A percentile compares a stretch with the other conserved stretches of the same genome.
phyloP scores from a whole-genome alignment of 2,113 vertebrate species.

The Lycaon pictus region DNA sequence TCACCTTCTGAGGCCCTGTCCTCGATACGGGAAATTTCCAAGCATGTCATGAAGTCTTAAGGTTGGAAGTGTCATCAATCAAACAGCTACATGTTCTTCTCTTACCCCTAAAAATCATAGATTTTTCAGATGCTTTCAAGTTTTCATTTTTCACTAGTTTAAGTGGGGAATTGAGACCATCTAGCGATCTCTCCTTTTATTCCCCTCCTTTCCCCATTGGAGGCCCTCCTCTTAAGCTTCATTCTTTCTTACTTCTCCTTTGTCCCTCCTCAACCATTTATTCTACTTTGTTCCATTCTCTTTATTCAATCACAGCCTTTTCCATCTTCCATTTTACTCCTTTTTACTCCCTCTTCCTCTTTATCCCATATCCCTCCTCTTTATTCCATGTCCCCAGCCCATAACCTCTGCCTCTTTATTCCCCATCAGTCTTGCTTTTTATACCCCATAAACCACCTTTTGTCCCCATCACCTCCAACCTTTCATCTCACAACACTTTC shows the following conservation, averaged over 20 bases:
- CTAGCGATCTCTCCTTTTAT: neutral
- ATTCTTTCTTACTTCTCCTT: neutral
- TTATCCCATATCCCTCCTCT: neutral
- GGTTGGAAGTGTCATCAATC: neutral
- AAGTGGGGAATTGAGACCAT: neutral
- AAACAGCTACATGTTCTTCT: neutral
- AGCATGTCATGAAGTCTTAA: neutral
- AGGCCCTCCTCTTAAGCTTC: neutral
- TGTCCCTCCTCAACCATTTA: neutral
- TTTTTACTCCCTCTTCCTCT: neutral
- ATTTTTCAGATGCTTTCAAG: neutral
- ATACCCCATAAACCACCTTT: neutral
- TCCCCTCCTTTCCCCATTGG: neutral
- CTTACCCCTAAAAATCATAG: constrained; percentile 19
- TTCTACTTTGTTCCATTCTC: neutral
- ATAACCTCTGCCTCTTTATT: neutral
- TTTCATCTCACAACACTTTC: neutral
- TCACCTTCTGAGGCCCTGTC: neutral
- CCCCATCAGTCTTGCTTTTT: neutral
- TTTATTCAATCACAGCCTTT: neutral
- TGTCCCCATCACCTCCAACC: neutral
- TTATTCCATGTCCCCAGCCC: neutral
- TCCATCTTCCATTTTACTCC: neutral
- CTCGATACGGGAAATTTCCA: neutral
- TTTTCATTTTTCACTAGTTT: neutral